Evolutionary conservation across 2,888 invertebrate species (phyloP).

Genomic region (Panzeria rudis): DNA sequence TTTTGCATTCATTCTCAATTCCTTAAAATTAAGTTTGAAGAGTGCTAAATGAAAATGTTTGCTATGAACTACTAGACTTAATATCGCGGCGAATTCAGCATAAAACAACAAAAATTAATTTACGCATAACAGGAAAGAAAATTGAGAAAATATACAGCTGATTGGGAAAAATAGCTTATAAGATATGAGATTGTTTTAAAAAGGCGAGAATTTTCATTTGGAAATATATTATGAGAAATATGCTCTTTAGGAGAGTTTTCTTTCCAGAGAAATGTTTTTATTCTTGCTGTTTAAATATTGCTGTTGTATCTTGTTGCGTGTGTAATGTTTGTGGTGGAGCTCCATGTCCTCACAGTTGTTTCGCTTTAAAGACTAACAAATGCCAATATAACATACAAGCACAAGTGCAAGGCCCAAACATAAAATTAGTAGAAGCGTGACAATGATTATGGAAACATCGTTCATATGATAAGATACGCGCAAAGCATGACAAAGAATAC

Average conservation of each 20-base stretch:
- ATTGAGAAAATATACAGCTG: conserved; percentile 50
- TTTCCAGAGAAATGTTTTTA: neutral
- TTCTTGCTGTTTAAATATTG: neutral
- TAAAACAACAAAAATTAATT: neutral
- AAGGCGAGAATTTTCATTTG: neutral
- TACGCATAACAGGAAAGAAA: conserved; percentile 14
- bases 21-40: neutral
- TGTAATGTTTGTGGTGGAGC: conserved; percentile 28
- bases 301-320: neutral
- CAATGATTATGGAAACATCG: conserved; percentile 69
- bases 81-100: conserved; percentile 51
- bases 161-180: neutral
- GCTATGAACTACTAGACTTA: neutral
- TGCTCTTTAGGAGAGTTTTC: conserved; percentile 14
- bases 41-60: neutral
- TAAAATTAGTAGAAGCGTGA: conserved; percentile 69
- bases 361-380: conserved; percentile 32
- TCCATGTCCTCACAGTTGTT: conserved; percentile 37
- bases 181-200: neutral
- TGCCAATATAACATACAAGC: conserved; percentile 37
- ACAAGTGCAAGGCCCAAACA: conserved; percentile 71
- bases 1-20: neutral
- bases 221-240: neutral
- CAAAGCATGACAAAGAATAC: conserved; percentile 16
- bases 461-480: conserved; percentile 40